These are phyloP conservation scores for Dinothrombium tinctorium DNA, from an alignment of 1,140 invertebrate species.

Conservation along the genomic window DNA sequence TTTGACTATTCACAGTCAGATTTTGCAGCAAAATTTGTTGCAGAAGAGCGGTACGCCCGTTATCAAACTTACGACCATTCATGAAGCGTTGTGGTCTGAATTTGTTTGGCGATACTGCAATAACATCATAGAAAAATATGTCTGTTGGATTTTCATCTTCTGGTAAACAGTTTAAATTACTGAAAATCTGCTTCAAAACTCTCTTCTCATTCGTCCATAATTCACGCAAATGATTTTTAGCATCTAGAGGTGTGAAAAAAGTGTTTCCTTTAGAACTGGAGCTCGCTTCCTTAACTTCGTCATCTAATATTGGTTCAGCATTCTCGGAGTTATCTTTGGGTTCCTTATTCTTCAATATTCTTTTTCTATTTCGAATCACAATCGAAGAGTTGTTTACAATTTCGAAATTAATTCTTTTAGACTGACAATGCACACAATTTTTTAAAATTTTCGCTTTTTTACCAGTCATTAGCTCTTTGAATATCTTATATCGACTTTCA, in stretches of 20 bases:
- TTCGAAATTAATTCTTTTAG: conserved; percentile 6
- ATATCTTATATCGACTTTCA: conserved; percentile 14
- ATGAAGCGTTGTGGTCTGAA: conserved; percentile 49
- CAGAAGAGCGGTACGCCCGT: conserved; percentile 43
- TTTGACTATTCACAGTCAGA: neutral
- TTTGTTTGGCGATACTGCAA: conserved; percentile 63
- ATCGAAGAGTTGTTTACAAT: conserved; percentile 10
- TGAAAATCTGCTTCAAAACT: conserved; percentile 3
- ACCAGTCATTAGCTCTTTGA: conserved; percentile 15
- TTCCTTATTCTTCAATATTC: neutral
- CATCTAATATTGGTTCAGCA: conserved; percentile 14
- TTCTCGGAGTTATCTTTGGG: conserved; percentile 10
- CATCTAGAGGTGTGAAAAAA: conserved; percentile 19
- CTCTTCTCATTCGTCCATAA: conserved; percentile 48
- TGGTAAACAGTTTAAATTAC: neutral
- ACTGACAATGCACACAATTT: conserved; percentile 19
- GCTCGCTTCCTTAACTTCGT: conserved; percentile 8
- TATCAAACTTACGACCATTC: conserved; percentile 43
- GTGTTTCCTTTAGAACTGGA: conserved; percentile 14
- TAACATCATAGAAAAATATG: conserved; percentile 58
- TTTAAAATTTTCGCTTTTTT: conserved; percentile 12
- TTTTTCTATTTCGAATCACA: conserved; percentile 3
- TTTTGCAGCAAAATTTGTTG: conserved; percentile 18
- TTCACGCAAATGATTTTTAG: conserved; percentile 39
- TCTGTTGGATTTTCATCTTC: conserved; percentile 36